Evolutionary conservation across 2,113 vertebrate species (phyloP), one percentile per base, ranked within the genome.

Genomic region (Rhineura floridana): DNA sequence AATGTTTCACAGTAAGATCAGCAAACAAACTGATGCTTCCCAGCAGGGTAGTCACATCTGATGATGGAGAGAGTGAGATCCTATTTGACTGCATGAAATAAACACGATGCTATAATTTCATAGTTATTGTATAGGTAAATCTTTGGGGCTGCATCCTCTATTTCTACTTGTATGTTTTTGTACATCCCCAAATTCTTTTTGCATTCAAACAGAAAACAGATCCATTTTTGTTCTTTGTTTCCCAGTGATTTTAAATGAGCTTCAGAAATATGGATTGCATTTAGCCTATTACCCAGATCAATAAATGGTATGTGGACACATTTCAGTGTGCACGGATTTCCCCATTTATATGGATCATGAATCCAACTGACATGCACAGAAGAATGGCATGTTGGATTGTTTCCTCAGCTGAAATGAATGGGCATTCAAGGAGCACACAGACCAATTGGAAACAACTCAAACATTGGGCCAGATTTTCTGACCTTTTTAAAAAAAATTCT

Each of bases 71-170:
- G 80, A 94, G 91, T 90, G 92, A 94, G 92, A 94, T 95, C 91
- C 93, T 88, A 93, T 95, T 95, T 95, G 92, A 95, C 95, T 93
- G 93, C 94, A 96, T 95, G 91, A 95, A 95, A 95, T 93, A 95
- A 95, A 93, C 93, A 96, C 92, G 91, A 94, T 94, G 88, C 93
- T 92, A 89, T 94, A 93, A 93, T 95, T 93, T 94, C 89, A 93
- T 95, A 95, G 92, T 87, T 90, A 91, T 91, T 94, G 93, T 85
- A 84, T 88, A 72, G 86, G 89, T 90, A 88, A 88, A 94, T 95
- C 89, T 87, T 85, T 93, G 86, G n/a, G 5, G 82, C 83, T 84
- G 93, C 87, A 92, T 91, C 85, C 92, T 91, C 19, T 87, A n/a
- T 88, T 94, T 94, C 92, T n/a, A n/a, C n/a, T n/a, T n/a, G n/a